Evolutionary conservation across 2,888 invertebrate genomes (phyloP), one percentile per base, ranked within the genome.

Genomic region (Acanthosepion esculentum): DNA sequence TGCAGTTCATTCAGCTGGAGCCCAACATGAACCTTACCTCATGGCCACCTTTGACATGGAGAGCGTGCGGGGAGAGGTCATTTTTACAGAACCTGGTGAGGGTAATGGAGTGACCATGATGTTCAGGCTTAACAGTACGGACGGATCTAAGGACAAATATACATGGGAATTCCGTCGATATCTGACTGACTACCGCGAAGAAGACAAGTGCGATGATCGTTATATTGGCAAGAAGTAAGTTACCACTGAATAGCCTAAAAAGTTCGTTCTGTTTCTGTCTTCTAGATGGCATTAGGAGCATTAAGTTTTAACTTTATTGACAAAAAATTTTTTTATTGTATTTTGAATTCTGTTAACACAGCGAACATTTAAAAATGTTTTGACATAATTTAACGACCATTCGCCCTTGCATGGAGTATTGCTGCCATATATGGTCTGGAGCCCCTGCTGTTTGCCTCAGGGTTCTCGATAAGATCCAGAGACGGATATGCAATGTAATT

Each of bases 1-100:
- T 93, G 23, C 92, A 93, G 92, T 50, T 53, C 53, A 48, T 5
- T 48, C 50, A 12, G 53, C 92, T n/a, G 53, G 26, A 12, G 48
- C 92, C 53, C 78, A 78, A 78, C 53, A 93, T 93, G 92, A 93
- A 48, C 92, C 92, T n/a, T 93, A 94, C 15, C 55, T 94, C 10
- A 64, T 59, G 33, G 94, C 94, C 0, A 64, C 64, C 59, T 94
- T 94, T 26, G 64, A 94, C 55, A 94, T 94, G 94, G 94, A 94
- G 55, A 55, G 55, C 15, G 94, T 94, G 15, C 55, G 64, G 7
- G 94, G 94, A n/a, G 55, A 55, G 55, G 94, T 94, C 41, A 94
- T 64, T 23, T 94, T 94, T 41, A 59, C 64, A 59, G 94, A 94
- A 94, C 55, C 59, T 23, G 48, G 92, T 15, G 92, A 93, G 18